Percentiles rank a stretch among this genome's conserved stretches.
These are phyloP conservation scores for Lepus oiostolus DNA, from an alignment of 2,797 vertebrate species.

Conservation along the genomic window DNA sequence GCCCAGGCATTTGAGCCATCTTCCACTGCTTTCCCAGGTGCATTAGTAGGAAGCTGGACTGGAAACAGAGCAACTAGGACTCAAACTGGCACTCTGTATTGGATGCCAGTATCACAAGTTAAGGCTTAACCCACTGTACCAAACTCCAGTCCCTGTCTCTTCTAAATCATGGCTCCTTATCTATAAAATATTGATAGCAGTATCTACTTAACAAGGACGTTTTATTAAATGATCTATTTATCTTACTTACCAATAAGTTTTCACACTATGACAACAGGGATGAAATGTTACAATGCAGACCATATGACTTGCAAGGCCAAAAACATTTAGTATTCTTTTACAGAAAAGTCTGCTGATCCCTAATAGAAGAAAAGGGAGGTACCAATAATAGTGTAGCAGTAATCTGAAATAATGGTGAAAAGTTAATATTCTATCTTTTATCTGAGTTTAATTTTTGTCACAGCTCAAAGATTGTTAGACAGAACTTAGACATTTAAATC, in stretches of 20 bases:
- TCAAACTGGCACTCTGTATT: too few species aligned
- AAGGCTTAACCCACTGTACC: too few species aligned
- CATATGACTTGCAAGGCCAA: background rate
- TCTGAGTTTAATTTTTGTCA: background rate
- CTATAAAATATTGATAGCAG: background rate
- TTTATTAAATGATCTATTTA: background rate
- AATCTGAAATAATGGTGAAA: background rate
- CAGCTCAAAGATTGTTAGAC: background rate
- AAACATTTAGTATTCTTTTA: background rate
- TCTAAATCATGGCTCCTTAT: background rate
- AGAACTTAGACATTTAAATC: slow-evolving; percentile 23
- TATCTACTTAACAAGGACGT: background rate
- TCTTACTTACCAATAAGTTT: background rate
- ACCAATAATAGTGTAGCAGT: background rate
- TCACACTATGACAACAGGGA: background rate
- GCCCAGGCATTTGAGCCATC: too few species aligned
- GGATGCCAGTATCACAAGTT: too few species aligned
- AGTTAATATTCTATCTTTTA: background rate
- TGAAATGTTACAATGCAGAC: background rate
- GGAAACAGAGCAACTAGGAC: too few species aligned
- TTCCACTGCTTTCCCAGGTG: too few species aligned
- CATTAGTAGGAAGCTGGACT: too few species aligned
- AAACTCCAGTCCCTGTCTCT: background rate
- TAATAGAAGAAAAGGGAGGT: background rate
- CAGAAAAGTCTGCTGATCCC: background rate